These are phyloP conservation scores for Carabus problematicus DNA, from an alignment of 2,888 invertebrate species.

Conservation along the genomic window DNA sequence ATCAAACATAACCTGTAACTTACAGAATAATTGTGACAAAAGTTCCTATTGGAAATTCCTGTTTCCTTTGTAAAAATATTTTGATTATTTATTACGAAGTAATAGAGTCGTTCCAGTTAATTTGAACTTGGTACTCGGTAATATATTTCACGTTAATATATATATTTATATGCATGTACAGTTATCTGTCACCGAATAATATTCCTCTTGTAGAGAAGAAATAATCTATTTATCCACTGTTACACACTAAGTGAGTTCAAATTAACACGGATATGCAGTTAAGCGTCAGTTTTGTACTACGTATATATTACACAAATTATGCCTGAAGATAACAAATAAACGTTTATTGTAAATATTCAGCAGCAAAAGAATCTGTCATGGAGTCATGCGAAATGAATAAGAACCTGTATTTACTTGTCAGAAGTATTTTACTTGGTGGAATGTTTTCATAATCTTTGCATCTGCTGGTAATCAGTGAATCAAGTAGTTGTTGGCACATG, in stretches of 20 bases:
- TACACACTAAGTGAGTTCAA: too few species aligned
- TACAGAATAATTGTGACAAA: slow-evolving; percentile 8
- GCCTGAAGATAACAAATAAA: slow-evolving; percentile 25
- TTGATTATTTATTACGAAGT: slow-evolving; percentile 9
- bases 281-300: too few species aligned
- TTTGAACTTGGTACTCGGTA: slow-evolving; percentile 1
- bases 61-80: slow-evolving; percentile 18
- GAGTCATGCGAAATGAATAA: background rate
- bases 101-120: background rate
- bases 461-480: background rate
- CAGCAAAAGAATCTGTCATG: background rate
- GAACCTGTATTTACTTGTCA: slow-evolving; percentile 4
- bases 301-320: background rate
- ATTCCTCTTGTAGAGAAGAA: too few species aligned
- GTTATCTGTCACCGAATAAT: too few species aligned
- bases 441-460: background rate
- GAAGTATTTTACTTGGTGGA: slow-evolving; percentile 28
- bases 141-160: background rate
- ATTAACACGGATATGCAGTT: too few species aligned
- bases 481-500: too few species aligned
- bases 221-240: too few species aligned
- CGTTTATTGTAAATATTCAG: background rate
- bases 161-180: background rate
- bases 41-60: slow-evolving; percentile 20
- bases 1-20: slow-evolving; percentile 4